Conservation (phyloP, 2,888 invertebrate species). For the Sepiola atlantica region DNA sequence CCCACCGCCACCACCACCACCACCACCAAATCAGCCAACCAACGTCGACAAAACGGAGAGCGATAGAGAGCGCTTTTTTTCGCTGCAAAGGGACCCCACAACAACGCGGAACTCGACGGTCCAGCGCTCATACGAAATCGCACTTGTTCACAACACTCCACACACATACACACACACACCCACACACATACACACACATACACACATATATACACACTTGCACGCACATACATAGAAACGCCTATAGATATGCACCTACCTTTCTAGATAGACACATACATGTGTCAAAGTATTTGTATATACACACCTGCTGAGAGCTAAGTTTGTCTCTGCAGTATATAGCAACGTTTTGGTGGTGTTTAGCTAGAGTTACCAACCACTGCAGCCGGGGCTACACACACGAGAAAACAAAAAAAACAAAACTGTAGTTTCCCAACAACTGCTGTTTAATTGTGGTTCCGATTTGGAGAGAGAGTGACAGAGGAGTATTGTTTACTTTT, state of each 20-base stretch:
- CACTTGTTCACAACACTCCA: not conserved
- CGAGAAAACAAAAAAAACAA: not conserved
- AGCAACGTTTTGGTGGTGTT: not conserved
- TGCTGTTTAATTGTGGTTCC: not conserved
- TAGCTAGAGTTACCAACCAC: no score
- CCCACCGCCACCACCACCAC: not conserved
- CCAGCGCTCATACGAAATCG: not conserved
- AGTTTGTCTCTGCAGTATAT: not conserved
- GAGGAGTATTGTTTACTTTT: not conserved
- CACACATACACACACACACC: not conserved
- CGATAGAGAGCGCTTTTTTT: not conserved
- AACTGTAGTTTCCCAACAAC: not conserved
- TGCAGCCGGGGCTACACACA: not conserved
- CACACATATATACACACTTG: not conserved
- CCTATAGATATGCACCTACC: not conserved
- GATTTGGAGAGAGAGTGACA: not conserved
- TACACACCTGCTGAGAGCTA: not conserved
- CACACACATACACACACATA: not conserved
- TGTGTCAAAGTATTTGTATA: not conserved
- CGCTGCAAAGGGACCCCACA: not conserved
- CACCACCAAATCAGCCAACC: not conserved
- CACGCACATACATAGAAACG: not conserved
- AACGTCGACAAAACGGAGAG: not conserved
- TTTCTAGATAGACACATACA: not conserved
- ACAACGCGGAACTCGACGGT: conserved; percentile 24